Percentiles rank a stretch among this genome's conserved stretches.
Conservation (phyloP, 2,113 vertebrate species). For the Prionailurus viverrinus region DNA sequence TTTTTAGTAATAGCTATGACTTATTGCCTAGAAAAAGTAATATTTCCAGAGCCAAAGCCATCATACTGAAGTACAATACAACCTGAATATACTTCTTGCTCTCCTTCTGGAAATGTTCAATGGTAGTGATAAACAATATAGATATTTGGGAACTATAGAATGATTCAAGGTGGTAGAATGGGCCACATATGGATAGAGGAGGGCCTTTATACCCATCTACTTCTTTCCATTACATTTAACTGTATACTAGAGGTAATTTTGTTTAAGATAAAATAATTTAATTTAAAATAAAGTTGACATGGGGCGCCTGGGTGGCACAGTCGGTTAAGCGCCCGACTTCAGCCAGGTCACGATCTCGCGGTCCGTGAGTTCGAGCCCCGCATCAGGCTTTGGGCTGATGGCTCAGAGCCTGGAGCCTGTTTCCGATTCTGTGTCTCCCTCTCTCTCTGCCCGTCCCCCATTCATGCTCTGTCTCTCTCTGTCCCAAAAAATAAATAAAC, state of each 20-base stretch:
- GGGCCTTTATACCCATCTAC: background rate
- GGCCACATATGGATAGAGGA: background rate
- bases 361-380: no score
- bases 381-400: no score
- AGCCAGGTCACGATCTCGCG: no score
- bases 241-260: background rate
- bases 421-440: no score
- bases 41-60: background rate
- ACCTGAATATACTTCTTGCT: background rate
- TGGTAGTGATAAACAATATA: background rate
- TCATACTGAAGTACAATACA: slow-evolving; percentile 17
- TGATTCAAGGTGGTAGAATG: background rate
- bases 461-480: no score
- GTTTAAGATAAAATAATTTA: slow-evolving; percentile 25
- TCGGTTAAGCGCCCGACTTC: no score
- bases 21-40: slow-evolving; percentile 41
- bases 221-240: background rate
- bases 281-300: slow-evolving; percentile 44
- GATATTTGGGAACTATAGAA: background rate
- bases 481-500: no score
- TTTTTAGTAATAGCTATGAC: slow-evolving; percentile 54
- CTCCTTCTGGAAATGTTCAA: background rate
- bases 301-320: no score
- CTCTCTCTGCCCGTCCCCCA: no score
- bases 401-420: no score